Base-by-base conservation (phyloP, 1,140 invertebrate species). In the Megalonaias nervosa region DNA sequence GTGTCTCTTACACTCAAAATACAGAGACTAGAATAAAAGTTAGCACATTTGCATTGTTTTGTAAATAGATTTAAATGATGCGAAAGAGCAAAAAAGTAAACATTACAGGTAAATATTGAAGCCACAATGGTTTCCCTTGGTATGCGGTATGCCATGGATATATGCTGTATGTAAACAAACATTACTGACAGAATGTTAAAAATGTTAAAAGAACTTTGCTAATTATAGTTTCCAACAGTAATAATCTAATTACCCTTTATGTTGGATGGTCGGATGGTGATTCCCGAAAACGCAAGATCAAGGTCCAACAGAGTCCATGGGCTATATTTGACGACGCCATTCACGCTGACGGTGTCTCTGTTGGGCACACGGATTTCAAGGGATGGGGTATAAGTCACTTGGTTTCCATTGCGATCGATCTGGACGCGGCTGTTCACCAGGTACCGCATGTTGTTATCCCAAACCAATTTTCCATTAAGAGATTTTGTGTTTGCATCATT, bases 371-470 rank as follows among this genome's bases (percentile, higher is more conserved):
- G 62, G 23, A 88, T 79, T 61, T 83, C 77, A 11, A 89, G 21
- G n/a, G 62, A 67, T 61, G 87, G 85, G 17, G 68, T 84, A 61
- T 79, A 85, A 2, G 76, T 72, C 57, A 70, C 75, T 55, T 65
- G 61, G 15, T 75, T 64, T 12, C 73, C 80, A 26, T 81, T 74
- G 31, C 67, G 67, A 61, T 81, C 71, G 56, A 65, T 80, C 19
- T 77, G 17, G 9, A 83, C 14, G 21, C 80, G 75, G 19, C 80
- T 81, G 14, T 71, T 81, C 15, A 88, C 21, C 13, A 73, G 71
- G 77, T 87, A 89, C n/a, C 77, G 75, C 14, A 71, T 58, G 21
- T 55, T 79, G 11, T 80, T 74, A 58, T 87, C 83, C 31, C 88
- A 72, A 19, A 74, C 78, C 58, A 88, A 71, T 68, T 60, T 73